phyloP scores from a whole-genome alignment of 1,140 invertebrate species.

The Hirudo medicinalis region DNA sequence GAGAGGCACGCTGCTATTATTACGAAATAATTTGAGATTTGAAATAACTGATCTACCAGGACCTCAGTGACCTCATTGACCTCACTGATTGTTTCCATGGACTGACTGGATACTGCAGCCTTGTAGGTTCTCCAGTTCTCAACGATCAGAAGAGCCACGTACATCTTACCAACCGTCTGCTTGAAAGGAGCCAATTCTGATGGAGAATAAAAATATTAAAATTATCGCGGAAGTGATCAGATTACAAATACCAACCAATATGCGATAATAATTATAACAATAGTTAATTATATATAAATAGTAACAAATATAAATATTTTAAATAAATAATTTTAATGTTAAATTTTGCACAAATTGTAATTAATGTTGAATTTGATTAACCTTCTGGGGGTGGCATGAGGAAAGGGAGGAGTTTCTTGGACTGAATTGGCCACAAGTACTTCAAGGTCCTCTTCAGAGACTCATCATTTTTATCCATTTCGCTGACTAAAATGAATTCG shows the following conservation, averaged over 20 bases:
- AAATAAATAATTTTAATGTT: not conserved
- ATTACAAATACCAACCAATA: too few relatives aligned
- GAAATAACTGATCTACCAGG: too few relatives aligned
- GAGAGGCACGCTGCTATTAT: too few relatives aligned
- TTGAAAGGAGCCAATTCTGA: not conserved
- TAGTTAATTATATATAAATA: not conserved
- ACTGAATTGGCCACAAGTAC: slow-evolving; percentile 95
- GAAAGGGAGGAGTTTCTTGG: slow-evolving; percentile 61
- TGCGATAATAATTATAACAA: not conserved
- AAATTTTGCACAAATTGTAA: not conserved
- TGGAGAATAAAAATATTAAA: too few relatives aligned
- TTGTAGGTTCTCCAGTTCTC: slow-evolving; percentile 74
- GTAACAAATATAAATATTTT: not conserved
- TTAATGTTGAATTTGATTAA: not conserved
- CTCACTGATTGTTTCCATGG: too few relatives aligned
- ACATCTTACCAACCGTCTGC: slow-evolving; percentile 89
- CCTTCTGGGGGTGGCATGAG: slow-evolving; percentile 59
- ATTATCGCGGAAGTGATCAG: too few relatives aligned
- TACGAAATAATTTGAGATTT: too few relatives aligned
- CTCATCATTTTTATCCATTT: slow-evolving; percentile 96
- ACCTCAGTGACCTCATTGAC: too few relatives aligned
- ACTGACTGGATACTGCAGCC: too few relatives aligned
- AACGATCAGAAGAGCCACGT: slow-evolving; percentile 83
- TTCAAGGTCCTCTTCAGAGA: slow-evolving; percentile 85
- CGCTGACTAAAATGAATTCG: slow-evolving; percentile 56